Conservation (phyloP, 1,140 invertebrate species). For the Solen grandis region DNA sequence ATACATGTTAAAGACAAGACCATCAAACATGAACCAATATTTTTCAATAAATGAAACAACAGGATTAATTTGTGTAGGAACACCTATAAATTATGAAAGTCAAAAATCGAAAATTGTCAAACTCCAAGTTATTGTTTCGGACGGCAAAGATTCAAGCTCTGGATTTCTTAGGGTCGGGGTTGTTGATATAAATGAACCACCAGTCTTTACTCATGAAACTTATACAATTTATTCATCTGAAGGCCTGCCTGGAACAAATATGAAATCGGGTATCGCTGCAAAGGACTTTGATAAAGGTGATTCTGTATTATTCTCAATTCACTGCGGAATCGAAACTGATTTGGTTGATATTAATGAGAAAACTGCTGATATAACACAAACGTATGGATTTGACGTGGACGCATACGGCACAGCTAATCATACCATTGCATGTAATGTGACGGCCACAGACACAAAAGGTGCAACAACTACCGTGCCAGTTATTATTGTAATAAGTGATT, state of each 20-base stretch:
- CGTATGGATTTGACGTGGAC: conserved; percentile 39
- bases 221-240: conserved; percentile 35
- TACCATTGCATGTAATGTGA: conserved; percentile 22
- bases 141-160: conserved; percentile 6
- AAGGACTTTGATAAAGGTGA: conserved; percentile 39
- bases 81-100: conserved; percentile 22
- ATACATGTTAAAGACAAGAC: conserved; percentile 9
- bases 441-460: conserved; percentile 25
- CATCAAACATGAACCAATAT: conserved; percentile 14
- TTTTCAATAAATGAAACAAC: conserved; percentile 35
- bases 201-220: conserved; percentile 12
- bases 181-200: conserved; percentile 45
- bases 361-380: conserved; percentile 32
- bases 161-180: conserved; percentile 19
- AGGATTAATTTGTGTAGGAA: conserved; percentile 2
- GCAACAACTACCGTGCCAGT: conserved; percentile 13
- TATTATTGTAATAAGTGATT: conserved; percentile 11
- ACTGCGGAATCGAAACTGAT: conserved; percentile 31
- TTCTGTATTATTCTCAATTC: not conserved
- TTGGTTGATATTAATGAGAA: conserved; percentile 25
- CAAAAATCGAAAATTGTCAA: conserved; percentile 14
- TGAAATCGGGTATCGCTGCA: conserved; percentile 22
- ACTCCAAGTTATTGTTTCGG: conserved; percentile 19
- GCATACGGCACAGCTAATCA: not conserved
- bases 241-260: not conserved